Evolutionary conservation across 1,140 invertebrate genomes (phyloP), one percentile per base, ranked within the genome.

Genomic region (Drosophila albomicans): DNA sequence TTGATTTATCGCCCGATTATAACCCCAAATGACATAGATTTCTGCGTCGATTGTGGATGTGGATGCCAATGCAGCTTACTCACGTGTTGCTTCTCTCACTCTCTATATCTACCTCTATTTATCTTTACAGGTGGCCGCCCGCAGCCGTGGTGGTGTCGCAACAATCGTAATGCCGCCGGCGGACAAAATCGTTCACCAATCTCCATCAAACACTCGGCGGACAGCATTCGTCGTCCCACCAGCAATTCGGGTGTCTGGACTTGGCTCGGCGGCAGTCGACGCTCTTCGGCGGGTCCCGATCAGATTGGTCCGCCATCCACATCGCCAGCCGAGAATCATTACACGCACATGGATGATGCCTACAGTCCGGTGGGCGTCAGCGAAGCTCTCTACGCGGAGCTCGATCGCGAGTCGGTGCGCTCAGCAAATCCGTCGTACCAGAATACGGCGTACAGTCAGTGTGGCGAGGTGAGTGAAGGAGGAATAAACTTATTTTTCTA

Each of bases 291-390:
- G 28, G 85, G 93, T 2, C 91, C 93, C 1, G 93, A 94, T 75
- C 87, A 94, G 68, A 92, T 93, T 41, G 91, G 92, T 3, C 91
- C 93, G 61, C 91, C 92, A 3, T 90, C 91, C 6, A 92, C 91
- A 8, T 92, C 91, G 28, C 94, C 94, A 1, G 94, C 94, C 8
- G 95, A 95, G 87, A 96, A 96, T 82, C 95, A 96, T 85, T 96
- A 96, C 82, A 96, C 95, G 6, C 95, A 95, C 81, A 95, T 96
- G 94, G 95, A 95, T 62, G 95, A 95, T 56, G 93, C 95, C 48
- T 94, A 94, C 68, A 93, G 93, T 81, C 91, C 91, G 62, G 93
- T 93, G 4, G 94, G 93, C 1, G 91, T 92, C 3, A 91, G 82
- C 32, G 95, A 96, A 81, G 95, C 95, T 1, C 92, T 96, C 1